phyloP scores from a whole-genome alignment of 2,797 vertebrate species.

The Cirrhinus mrigala region DNA sequence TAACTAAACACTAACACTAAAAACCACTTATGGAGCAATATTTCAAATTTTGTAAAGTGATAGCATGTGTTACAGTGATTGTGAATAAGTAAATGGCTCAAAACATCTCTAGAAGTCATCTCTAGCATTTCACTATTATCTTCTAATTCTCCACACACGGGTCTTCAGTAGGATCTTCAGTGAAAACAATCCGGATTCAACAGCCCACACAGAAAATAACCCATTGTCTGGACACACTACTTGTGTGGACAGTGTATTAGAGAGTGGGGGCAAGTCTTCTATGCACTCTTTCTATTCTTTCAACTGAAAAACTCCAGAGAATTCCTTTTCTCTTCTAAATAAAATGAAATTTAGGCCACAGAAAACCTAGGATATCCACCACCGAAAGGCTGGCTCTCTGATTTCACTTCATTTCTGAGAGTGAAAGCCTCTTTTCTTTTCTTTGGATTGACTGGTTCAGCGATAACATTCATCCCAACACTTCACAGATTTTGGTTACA shows the following conservation, averaged over 20 bases:
- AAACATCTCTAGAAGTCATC: not conserved
- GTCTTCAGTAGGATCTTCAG: not conserved
- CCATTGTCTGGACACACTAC: not conserved
- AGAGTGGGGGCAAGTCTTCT: not conserved
- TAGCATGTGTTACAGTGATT: not conserved
- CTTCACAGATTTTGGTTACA: constrained; percentile 52
- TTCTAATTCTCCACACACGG: not conserved
- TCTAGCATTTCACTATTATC: not conserved
- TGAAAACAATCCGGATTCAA: constrained; percentile 5
- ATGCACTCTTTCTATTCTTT: constrained; percentile 24
- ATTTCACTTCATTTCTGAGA: constrained; percentile 46
- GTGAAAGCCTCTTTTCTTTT: constrained; percentile 60
- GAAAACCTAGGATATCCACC: constrained; percentile 23
- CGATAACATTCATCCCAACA: constrained; percentile 59
- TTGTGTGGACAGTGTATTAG: not conserved
- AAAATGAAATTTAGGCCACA: constrained; percentile 16
- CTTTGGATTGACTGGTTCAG: constrained; percentile 48
- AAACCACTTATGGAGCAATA: not conserved
- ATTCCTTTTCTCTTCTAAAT: constrained; percentile 30
- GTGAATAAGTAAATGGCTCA: not conserved
- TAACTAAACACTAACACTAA: too few relatives aligned
- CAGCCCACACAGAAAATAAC: not conserved
- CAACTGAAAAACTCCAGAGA: constrained; percentile 7
- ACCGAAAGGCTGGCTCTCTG: constrained; percentile 36
- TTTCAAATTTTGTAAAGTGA: not conserved